Evolutionary conservation across 2,797 vertebrate species (phyloP).

Genomic region (Myripristis murdjan): DNA sequence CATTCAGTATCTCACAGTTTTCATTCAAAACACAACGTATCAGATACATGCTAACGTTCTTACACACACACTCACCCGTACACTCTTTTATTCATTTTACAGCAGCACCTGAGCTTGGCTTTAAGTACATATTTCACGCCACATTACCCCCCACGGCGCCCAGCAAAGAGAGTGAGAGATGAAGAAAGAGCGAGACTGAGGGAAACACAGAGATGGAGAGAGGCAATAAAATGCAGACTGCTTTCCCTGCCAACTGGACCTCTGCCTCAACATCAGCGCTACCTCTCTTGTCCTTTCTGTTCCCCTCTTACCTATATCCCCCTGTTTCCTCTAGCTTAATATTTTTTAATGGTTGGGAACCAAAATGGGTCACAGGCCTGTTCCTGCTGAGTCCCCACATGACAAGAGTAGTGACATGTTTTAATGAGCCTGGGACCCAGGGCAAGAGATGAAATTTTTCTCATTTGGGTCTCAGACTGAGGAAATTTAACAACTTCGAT

Average conservation of each 20-base stretch:
- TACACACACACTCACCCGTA: conserved; percentile 32
- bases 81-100: conserved; percentile 60
- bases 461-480: conserved; percentile 61
- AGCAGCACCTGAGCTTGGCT: conserved; percentile 66
- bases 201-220: conserved; percentile 44
- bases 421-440: conserved; percentile 78
- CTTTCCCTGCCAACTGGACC: conserved; percentile 36
- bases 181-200: conserved; percentile 34
- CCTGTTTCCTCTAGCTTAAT: conserved; percentile 67
- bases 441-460: conserved; percentile 68
- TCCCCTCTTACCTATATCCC: conserved; percentile 66
- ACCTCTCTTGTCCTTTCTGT: conserved; percentile 50
- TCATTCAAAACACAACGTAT: conserved; percentile 21
- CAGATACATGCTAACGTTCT: conserved; percentile 4
- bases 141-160: conserved; percentile 75
- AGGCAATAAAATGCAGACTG: conserved; percentile 53
- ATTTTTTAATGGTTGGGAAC: conserved; percentile 74
- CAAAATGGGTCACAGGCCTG: conserved; percentile 70
- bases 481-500: conserved; percentile 44
- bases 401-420: conserved; percentile 79
- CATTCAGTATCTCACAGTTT: not conserved
- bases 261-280: conserved; percentile 46
- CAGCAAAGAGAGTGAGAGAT: conserved; percentile 41
- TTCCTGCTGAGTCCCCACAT: conserved; percentile 73
- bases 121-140: conserved; percentile 83